Evolutionary conservation across 1,140 invertebrate species (phyloP).

Genomic region (Zaprionus taronus): DNA sequence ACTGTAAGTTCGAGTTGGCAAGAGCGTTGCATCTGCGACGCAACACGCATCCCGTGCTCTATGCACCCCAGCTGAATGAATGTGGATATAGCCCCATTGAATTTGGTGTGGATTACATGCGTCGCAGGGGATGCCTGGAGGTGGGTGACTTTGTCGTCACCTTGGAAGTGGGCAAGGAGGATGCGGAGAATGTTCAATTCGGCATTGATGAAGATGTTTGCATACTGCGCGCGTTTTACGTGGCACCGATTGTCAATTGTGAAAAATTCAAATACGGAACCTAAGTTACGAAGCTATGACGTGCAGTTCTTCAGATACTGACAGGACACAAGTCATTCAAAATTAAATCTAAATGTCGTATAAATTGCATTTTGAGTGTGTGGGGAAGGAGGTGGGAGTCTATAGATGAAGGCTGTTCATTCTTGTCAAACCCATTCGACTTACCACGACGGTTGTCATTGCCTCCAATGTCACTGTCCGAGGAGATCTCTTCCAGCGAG

Average conservation of each 20-base stretch:
- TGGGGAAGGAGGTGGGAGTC: not conserved
- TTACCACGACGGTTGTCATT: conserved; percentile 54
- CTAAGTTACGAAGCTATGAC: conserved; percentile 25
- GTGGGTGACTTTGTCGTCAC: conserved; percentile 79
- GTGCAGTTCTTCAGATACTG: conserved; percentile 53
- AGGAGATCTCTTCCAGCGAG: conserved; percentile 87
- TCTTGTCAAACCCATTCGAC: not conserved
- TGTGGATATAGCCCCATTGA: conserved; percentile 66
- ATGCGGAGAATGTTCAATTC: conserved; percentile 61
- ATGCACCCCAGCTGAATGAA: conserved; percentile 64
- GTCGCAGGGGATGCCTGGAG: conserved; percentile 62
- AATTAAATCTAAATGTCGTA: conserved; percentile 50
- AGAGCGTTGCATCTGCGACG: conserved; percentile 61
- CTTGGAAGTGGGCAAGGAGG: conserved; percentile 70
- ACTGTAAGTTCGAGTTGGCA: conserved; percentile 62
- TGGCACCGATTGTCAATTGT: conserved; percentile 60
- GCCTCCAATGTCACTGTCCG: conserved; percentile 84
- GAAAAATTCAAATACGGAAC: conserved; percentile 77
- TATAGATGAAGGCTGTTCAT: not conserved
- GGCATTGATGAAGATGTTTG: conserved; percentile 73
- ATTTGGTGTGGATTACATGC: conserved; percentile 76
- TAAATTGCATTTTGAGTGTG: not conserved
- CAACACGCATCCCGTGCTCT: conserved; percentile 68
- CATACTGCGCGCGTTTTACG: conserved; percentile 72
- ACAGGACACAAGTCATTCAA: conserved; percentile 9